Percentiles rank a stretch among this genome's conserved stretches.
Conservation (phyloP, 2,797 vertebrate species). For the Chloroceryle inda region DNA sequence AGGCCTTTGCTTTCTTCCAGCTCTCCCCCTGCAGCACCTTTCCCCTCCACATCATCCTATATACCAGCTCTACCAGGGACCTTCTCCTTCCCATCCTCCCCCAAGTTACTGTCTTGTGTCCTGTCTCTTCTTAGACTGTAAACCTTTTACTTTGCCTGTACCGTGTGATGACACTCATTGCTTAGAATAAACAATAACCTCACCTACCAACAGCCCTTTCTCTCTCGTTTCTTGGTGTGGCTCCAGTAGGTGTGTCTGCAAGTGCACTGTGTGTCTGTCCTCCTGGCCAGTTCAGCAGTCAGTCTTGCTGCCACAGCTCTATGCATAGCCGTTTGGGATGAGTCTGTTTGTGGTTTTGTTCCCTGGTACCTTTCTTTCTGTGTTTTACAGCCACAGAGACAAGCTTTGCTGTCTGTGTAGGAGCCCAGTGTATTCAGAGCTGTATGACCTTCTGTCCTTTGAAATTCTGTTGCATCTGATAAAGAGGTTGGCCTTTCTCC, state of each 20-base stretch:
- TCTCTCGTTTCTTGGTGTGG: constrained; percentile 15
- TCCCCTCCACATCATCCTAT: not conserved
- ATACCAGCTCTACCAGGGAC: not conserved
- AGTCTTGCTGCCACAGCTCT: not conserved
- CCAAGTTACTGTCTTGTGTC: not conserved
- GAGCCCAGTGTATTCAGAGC: not conserved
- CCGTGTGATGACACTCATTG: not conserved
- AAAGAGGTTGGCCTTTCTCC: not conserved
- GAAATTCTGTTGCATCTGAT: not conserved
- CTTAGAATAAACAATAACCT: constrained; percentile 44
- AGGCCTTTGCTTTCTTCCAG: not conserved
- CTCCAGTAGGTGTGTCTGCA: not conserved
- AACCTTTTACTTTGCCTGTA: constrained; percentile 20
- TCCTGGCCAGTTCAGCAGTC: not conserved
- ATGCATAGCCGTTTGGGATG: not conserved
- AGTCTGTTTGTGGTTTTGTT: not conserved
- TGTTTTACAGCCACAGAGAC: not conserved
- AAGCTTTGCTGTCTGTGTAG: not conserved
- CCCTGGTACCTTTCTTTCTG: not conserved
- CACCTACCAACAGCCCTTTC: not conserved
- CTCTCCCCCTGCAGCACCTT: not conserved
- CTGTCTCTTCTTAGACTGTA: constrained; percentile 19
- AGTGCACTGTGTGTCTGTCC: not conserved
- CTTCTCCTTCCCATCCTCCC: not conserved
- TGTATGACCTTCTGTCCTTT: not conserved